phyloP scores from a whole-genome alignment of 1,140 invertebrate genomes.

The Lepidurus packardi region DNA sequence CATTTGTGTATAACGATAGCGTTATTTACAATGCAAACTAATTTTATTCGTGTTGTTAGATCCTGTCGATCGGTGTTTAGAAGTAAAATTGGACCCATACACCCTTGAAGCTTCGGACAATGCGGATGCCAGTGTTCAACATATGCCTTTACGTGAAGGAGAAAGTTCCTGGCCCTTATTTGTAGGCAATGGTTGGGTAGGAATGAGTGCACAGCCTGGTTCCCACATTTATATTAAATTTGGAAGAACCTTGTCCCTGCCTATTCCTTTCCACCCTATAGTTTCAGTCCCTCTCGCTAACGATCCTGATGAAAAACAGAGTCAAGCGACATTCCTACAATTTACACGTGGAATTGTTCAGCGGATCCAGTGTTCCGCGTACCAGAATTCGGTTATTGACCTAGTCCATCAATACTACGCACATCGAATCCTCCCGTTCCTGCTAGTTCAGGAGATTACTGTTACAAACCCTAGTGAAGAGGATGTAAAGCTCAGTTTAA shows the following conservation, averaged over 20 bases:
- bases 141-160: constrained; percentile 50
- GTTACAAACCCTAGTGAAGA: constrained; percentile 60
- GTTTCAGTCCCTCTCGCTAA: constrained; percentile 53
- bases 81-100: background rate
- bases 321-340: constrained; percentile 58
- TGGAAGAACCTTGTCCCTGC: constrained; percentile 62
- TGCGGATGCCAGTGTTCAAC: constrained; percentile 57
- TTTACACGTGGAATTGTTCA: constrained; percentile 55
- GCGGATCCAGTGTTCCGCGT: constrained; percentile 55
- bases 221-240: constrained; percentile 62
- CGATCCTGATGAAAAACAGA: constrained; percentile 44
- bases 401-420: constrained; percentile 68
- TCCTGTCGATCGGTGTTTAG: background rate
- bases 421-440: constrained; percentile 64
- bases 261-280: constrained; percentile 66
- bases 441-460: constrained; percentile 73
- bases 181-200: constrained; percentile 71
- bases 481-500: constrained; percentile 34
- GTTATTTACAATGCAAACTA: background rate
- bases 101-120: background rate
- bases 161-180: constrained; percentile 63
- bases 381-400: constrained; percentile 57
- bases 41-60: background rate
- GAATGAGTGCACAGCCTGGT: constrained; percentile 57
- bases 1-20: background rate